A percentile compares a stretch with the other conserved stretches of the same genome.
phyloP scores from a whole-genome alignment of 1,140 invertebrate genomes.

The Nixonia krombeini region DNA sequence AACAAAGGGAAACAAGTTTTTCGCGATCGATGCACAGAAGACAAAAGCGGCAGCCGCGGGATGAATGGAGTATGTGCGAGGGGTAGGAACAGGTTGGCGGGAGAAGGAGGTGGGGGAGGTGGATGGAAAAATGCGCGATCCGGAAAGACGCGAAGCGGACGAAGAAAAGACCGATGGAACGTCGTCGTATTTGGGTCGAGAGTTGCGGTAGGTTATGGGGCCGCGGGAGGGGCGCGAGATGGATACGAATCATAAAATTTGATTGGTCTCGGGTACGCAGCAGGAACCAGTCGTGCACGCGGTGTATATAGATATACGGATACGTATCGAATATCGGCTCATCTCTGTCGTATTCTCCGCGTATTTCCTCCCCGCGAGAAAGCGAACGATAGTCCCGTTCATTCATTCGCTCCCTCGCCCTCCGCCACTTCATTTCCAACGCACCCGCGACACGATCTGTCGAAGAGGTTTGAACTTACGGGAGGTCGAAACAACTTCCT shows the following conservation, averaged over 20 bases:
- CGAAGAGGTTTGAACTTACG: conserved; percentile 49
- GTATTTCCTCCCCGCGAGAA: conserved; percentile 52
- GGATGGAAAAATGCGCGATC: conserved; percentile 9
- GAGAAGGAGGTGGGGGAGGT: conserved; percentile 6
- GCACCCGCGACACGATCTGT: conserved; percentile 45
- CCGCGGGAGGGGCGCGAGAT: conserved; percentile 55
- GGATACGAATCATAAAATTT: conserved; percentile 70
- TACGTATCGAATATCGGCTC: conserved; percentile 60
- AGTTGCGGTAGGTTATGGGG: conserved; percentile 62
- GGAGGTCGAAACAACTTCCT: conserved; percentile 43
- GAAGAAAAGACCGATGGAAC: conserved; percentile 36
- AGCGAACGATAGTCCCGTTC: conserved; percentile 44
- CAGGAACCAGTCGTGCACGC: conserved; percentile 40
- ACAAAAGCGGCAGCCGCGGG: too few species aligned
- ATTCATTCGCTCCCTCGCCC: conserved; percentile 53
- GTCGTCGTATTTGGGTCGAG: conserved; percentile 36
- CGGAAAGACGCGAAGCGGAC: conserved; percentile 26
- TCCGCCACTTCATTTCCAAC: conserved; percentile 49
- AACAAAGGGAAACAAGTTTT: too few species aligned
- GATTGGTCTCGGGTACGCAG: conserved; percentile 57
- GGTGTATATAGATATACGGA: too few species aligned
- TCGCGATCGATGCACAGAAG: too few species aligned
- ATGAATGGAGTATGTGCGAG: too few species aligned
- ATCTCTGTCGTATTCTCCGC: conserved; percentile 57
- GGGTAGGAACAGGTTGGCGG: too few species aligned